Evolutionary conservation across 2,888 invertebrate genomes (phyloP).

Genomic region (Achlya flavicornis): DNA sequence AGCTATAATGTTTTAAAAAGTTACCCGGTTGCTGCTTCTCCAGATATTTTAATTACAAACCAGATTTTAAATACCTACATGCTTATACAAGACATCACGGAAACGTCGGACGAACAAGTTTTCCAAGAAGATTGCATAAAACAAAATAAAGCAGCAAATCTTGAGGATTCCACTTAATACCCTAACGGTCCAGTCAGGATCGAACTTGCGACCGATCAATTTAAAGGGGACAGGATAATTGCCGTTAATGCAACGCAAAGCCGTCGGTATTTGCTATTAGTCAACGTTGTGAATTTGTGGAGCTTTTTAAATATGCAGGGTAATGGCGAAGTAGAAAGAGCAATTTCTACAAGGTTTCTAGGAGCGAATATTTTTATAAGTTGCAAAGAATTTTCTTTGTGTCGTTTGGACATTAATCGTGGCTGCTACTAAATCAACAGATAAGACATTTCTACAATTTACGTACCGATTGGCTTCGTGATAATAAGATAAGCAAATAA

Average conservation of each 20-base stretch:
- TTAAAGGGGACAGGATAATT: constrained; percentile 36
- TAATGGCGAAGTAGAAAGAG: constrained; percentile 6
- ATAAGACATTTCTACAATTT: no score
- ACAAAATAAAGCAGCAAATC: constrained; percentile 8
- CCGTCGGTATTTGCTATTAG: constrained; percentile 33
- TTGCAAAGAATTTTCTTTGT: neutral
- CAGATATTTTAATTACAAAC: constrained; percentile 1
- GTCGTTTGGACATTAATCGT: no score
- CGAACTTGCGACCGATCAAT: constrained; percentile 30
- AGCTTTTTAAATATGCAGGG: constrained; percentile 18
- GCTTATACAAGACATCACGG: neutral
- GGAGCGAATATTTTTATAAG: neutral
- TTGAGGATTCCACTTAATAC: constrained; percentile 18
- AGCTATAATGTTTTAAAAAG: neutral
- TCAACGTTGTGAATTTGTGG: constrained; percentile 27
- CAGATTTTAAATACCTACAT: neutral
- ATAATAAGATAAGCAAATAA: no score
- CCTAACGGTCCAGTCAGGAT: constrained; percentile 20
- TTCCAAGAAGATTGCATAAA: constrained; percentile 1
- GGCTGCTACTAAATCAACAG: no score
- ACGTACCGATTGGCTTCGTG: no score
- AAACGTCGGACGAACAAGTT: neutral
- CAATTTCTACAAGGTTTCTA: constrained; percentile 9
- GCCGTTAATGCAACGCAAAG: constrained; percentile 24
- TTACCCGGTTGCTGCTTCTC: neutral